phyloP scores from a whole-genome alignment of 2,797 vertebrate species.

The Sebastes ruberrimus region DNA sequence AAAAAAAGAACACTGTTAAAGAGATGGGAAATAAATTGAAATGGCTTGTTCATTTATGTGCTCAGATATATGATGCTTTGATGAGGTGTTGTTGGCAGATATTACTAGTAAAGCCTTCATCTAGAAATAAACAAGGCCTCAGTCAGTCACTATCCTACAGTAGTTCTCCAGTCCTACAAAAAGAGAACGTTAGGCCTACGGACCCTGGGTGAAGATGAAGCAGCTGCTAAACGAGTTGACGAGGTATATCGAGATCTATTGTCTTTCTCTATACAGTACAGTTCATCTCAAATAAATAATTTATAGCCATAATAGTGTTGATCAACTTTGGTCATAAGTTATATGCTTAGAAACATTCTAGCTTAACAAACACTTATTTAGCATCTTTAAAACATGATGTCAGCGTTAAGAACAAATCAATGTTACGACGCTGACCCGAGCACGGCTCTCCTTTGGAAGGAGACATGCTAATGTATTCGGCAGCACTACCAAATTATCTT shows the following conservation, averaged over 20 bases:
- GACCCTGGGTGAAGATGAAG: conserved; percentile 83
- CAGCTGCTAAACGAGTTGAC: conserved; percentile 84
- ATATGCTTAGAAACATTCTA: conserved; percentile 85
- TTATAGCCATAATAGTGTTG: conserved; percentile 85
- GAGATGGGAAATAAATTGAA: conserved; percentile 82
- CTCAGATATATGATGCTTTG: conserved; percentile 82
- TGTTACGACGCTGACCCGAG: conserved; percentile 59
- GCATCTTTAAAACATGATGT: conserved; percentile 74
- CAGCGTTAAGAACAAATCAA: conserved; percentile 61
- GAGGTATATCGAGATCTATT: conserved; percentile 85
- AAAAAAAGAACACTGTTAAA: conserved; percentile 66
- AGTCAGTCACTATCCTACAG: conserved; percentile 82
- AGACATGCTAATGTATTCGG: conserved; percentile 69
- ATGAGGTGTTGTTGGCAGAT: conserved; percentile 84
- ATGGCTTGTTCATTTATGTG: conserved; percentile 85
- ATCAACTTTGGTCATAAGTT: conserved; percentile 86
- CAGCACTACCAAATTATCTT: conserved; percentile 75
- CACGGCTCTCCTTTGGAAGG: conserved; percentile 72
- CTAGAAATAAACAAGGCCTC: conserved; percentile 83
- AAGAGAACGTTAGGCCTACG: conserved; percentile 75
- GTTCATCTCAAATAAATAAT: conserved; percentile 85
- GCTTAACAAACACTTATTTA: conserved; percentile 81
- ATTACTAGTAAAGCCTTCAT: conserved; percentile 83
- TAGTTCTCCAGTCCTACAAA: conserved; percentile 71
- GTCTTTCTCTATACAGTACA: conserved; percentile 85